Evolutionary conservation across 2,888 invertebrate species (phyloP).

Genomic region (Monoplex corrugatus): DNA sequence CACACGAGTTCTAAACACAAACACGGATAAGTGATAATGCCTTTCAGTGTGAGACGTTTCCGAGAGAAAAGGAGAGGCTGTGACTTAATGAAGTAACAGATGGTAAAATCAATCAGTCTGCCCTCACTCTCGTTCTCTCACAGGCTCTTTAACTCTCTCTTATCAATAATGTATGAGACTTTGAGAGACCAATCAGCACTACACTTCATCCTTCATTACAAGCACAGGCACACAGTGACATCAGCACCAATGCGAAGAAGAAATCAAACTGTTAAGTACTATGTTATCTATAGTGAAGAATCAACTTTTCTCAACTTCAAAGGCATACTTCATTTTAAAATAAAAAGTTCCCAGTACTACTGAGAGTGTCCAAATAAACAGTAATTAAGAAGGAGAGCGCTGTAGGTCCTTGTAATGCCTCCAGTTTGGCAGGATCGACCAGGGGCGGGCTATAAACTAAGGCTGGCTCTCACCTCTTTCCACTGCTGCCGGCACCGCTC

Average conservation of each 20-base stretch:
- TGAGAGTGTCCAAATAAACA: background rate
- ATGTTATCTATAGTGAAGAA: no score
- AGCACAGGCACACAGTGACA: background rate
- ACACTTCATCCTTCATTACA: background rate
- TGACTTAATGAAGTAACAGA: background rate
- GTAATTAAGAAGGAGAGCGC: slow-evolving; percentile 36
- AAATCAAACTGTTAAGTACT: background rate
- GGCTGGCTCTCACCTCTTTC: slow-evolving; percentile 43
- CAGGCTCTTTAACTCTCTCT: no score
- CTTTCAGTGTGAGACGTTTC: background rate
- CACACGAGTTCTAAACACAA: no score
- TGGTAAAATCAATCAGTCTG: background rate
- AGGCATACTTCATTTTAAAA: no score
- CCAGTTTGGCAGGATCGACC: background rate
- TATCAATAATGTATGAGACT: no score
- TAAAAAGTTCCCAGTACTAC: no score
- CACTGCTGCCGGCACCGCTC: background rate
- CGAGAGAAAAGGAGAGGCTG: background rate
- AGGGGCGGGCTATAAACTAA: slow-evolving; percentile 19
- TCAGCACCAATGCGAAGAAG: background rate
- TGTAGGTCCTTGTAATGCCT: background rate
- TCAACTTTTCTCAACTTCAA: no score
- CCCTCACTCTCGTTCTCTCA: no score
- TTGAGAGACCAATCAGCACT: no score
- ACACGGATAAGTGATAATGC: no score